A percentile compares a stretch with the other conserved stretches of the same genome.
These are phyloP conservation scores for Enoplosus armatus DNA, from an alignment of 2,797 vertebrate species.

Conservation along the genomic window DNA sequence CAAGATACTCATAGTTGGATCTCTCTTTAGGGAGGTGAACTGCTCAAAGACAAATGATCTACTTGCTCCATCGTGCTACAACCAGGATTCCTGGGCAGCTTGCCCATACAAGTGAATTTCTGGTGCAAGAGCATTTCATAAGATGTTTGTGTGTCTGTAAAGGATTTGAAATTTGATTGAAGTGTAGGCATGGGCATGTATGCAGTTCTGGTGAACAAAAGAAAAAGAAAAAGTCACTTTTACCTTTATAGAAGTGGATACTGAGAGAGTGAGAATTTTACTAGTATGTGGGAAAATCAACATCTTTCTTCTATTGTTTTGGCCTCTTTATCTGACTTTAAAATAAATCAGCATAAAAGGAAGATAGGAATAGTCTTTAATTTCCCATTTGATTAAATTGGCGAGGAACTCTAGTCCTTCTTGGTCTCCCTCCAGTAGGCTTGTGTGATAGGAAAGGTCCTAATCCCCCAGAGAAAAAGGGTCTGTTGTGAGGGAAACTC, in stretches of 20 bases:
- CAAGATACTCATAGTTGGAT: slow-evolving; percentile 47
- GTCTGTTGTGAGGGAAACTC: slow-evolving; percentile 53
- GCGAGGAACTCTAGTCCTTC: slow-evolving; percentile 33
- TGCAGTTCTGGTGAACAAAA: neutral
- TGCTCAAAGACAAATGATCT: slow-evolving; percentile 66
- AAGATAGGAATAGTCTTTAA: slow-evolving; percentile 66
- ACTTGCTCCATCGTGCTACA: slow-evolving; percentile 35
- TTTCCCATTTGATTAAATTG: slow-evolving; percentile 71
- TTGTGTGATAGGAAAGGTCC: slow-evolving; percentile 56
- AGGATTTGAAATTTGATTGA: slow-evolving; percentile 22
- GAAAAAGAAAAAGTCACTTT: slow-evolving; percentile 13
- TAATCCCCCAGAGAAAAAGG: slow-evolving; percentile 55
- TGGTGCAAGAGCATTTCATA: slow-evolving; percentile 52
- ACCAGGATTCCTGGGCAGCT: slow-evolving; percentile 53
- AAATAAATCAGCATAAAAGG: slow-evolving; percentile 52
- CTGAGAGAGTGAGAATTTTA: slow-evolving; percentile 16
- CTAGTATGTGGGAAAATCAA: slow-evolving; percentile 34
- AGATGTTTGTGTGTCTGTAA: slow-evolving; percentile 13
- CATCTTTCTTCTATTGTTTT: slow-evolving; percentile 66
- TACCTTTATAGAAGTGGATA: neutral
- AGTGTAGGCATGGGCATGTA: neutral
- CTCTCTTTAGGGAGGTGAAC: slow-evolving; percentile 56
- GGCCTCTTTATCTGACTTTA: slow-evolving; percentile 52
- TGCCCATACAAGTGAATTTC: slow-evolving; percentile 62
- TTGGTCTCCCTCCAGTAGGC: slow-evolving; percentile 58